phyloP scores from a whole-genome alignment of 2,797 vertebrate genomes.

The Bovichtus variegatus region DNA sequence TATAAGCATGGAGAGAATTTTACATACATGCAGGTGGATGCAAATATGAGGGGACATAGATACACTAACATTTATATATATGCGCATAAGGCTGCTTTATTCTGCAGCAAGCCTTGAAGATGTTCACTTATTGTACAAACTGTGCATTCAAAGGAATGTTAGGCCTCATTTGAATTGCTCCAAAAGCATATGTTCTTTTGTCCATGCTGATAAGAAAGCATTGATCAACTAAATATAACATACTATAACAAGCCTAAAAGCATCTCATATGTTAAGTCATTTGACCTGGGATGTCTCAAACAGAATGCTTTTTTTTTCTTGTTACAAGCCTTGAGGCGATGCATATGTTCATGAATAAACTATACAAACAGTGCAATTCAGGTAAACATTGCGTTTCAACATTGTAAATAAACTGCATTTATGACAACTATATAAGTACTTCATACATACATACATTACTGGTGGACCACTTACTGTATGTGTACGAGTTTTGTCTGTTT shows the following conservation, averaged over 20 bases:
- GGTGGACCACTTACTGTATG: not conserved
- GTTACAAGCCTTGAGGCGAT: constrained; percentile 10
- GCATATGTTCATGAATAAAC: constrained; percentile 44
- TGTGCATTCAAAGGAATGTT: not conserved
- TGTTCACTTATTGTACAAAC: not conserved
- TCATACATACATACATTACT: not conserved
- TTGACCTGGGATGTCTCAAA: constrained; percentile 40
- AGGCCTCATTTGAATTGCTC: constrained; percentile 2
- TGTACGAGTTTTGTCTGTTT: not conserved
- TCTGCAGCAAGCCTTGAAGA: not conserved
- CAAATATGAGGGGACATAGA: constrained; percentile 6
- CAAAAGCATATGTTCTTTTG: constrained; percentile 21
- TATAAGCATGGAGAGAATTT: not conserved
- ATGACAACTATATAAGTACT: not conserved
- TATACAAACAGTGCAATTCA: constrained; percentile 13
- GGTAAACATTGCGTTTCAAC: constrained; percentile 18
- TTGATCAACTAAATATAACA: constrained; percentile 34
- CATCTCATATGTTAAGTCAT: constrained; percentile 28
- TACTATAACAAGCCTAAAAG: constrained; percentile 41
- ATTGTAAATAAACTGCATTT: constrained; percentile 11
- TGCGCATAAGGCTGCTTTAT: not conserved
- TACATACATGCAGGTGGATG: constrained; percentile 27
- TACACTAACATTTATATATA: constrained; percentile 1
- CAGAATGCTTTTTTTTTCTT: constrained; percentile 41
- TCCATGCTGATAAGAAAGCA: constrained; percentile 17